Percentiles rank a stretch among this genome's conserved stretches.
phyloP scores from a whole-genome alignment of 2,797 vertebrate genomes.

The Lepus townsendii region DNA sequence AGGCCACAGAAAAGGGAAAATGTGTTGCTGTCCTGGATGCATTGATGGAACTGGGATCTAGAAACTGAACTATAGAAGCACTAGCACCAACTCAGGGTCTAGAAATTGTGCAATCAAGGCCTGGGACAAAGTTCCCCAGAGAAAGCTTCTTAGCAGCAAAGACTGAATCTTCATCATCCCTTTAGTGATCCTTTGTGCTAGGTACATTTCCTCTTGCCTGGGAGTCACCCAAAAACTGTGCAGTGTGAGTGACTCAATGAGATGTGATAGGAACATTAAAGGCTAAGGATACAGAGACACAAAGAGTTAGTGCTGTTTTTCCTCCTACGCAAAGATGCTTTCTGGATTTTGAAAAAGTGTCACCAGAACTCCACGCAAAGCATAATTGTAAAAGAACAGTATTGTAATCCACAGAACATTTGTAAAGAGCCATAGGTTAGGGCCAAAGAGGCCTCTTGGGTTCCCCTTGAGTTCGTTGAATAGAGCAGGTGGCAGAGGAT shows the following conservation, averaged over 20 bases:
- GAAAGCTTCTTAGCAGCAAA: background rate
- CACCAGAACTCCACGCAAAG: background rate
- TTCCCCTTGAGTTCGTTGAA: background rate
- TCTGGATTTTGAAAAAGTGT: constrained; percentile 15
- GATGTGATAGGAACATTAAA: background rate
- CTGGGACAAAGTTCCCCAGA: background rate
- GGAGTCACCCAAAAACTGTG: background rate
- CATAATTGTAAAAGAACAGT: background rate
- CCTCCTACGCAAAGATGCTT: constrained; percentile 9
- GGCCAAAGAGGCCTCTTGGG: background rate
- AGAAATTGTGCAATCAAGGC: background rate
- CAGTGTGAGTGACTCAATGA: background rate
- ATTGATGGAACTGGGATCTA: background rate
- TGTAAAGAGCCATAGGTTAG: background rate
- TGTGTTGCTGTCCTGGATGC: background rate
- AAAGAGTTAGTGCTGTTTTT: background rate
- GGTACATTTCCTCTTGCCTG: background rate
- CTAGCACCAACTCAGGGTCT: background rate
- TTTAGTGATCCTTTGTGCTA: background rate
- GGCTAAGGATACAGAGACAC: background rate
- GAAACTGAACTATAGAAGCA: background rate
- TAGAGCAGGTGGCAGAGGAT: background rate
- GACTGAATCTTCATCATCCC: background rate
- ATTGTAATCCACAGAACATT: background rate
- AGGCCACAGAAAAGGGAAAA: background rate